Evolutionary conservation across 2,797 vertebrate genomes (phyloP).

Genomic region (Liasis olivaceus): DNA sequence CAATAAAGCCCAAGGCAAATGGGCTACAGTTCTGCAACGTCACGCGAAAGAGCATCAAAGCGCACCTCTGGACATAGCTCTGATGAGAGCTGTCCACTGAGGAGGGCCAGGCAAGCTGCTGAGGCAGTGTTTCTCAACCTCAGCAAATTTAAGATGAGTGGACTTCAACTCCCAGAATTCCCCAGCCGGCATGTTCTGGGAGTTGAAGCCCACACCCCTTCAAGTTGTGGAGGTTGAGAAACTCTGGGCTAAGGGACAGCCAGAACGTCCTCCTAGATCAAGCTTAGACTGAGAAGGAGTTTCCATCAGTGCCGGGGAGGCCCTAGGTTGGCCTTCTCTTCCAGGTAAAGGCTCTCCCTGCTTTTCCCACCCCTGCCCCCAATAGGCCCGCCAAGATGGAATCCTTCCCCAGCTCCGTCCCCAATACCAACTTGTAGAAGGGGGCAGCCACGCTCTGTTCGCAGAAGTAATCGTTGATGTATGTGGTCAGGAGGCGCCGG

Average conservation of each 20-base stretch:
- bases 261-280: not conserved
- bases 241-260: not conserved
- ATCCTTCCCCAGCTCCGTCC: rapidly evolving
- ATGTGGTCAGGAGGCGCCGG: slow-evolving; percentile 84
- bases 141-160: no score
- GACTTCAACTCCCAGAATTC: no score
- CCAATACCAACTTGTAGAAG: slow-evolving; percentile 75
- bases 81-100: no score
- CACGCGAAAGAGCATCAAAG: no score
- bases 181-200: no score
- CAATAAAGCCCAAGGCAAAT: no score
- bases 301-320: not conserved
- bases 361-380: not conserved
- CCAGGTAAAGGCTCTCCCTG: not conserved
- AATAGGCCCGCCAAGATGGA: not conserved
- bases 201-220: no score
- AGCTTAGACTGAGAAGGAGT: not conserved
- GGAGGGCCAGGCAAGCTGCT: not conserved
- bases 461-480: slow-evolving; percentile 89
- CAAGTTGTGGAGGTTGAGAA: no score
- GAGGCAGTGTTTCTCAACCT: not conserved
- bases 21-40: no score
- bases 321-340: not conserved
- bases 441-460: slow-evolving; percentile 74
- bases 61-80: no score